Base-by-base conservation (phyloP, 2,888 invertebrate genomes). In the Pharmacophagus antenor region DNA sequence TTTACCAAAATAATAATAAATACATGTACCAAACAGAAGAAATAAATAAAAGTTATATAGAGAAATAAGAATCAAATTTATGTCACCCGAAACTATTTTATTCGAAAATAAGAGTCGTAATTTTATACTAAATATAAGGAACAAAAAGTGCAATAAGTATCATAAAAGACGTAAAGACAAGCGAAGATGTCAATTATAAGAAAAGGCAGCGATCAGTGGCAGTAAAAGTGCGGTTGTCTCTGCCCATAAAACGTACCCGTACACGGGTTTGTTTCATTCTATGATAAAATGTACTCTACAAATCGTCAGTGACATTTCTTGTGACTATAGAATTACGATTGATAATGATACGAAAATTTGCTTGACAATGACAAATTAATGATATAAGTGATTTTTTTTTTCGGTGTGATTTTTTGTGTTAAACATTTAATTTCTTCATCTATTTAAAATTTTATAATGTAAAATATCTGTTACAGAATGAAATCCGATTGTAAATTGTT, bases 141-240 rank as follows among this genome's bases (percentile, higher is more conserved):
- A n/a, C n/a, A n/a, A n/a, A 37, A 18, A 41, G n/a, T n/a, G 66
- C 77, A 79, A 81, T 85, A 83, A 49, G 82, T 86, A 41, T 84
- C 80, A 82, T 84, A 84, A 79, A 82, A 79, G 79, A 76, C 79
- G 81, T 87, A 87, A 88, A 85, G 86, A 87, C 84, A 84, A 85
- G 79, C 79, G 75, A 76, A 83, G 79, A 84, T 86, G 88, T 88
- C 88, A 86, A 88, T 89, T 89, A 89, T 85, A 84, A 85, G 83
- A 80, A 87, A 83, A 86, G 87, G 87, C 85, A 88, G 85, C 88
- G 87, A 88, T 88, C 88, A 88, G 80, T 73, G 82, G 86, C 77
- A 80, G 86, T 88, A 89, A 88, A 88, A 87, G 79, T 86, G 84
- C 81, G 85, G 83, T 82, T 86, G 82, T 80, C 76, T 77, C 79